Percentiles rank a stretch among this genome's conserved stretches.
Evolutionary conservation across 2,797 vertebrate species (phyloP).

Genomic region (Rhynchonycteris naso): DNA sequence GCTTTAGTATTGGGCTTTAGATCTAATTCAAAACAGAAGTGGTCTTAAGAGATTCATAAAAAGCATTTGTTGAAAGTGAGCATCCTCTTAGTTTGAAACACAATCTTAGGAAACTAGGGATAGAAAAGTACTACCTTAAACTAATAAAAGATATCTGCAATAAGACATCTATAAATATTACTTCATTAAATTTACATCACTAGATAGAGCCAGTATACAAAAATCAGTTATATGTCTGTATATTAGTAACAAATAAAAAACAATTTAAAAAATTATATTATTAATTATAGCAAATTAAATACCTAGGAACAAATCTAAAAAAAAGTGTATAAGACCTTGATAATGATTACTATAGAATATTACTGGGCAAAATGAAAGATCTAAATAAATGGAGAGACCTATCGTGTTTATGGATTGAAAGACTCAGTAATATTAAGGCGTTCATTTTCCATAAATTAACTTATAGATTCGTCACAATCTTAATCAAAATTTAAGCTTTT

Average conservation of each 20-base stretch:
- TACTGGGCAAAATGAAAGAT: constrained; percentile 8
- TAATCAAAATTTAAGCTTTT: neutral
- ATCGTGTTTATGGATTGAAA: neutral
- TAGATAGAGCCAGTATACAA: constrained; percentile 10
- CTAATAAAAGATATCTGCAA: neutral
- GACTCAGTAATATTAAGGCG: neutral
- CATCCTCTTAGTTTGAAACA: neutral
- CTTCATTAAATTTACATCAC: neutral
- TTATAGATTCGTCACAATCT: neutral
- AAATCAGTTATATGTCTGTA: neutral
- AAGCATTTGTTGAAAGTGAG: neutral
- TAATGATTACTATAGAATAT: constrained; percentile 11
- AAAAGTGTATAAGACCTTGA: neutral
- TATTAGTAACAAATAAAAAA: constrained; percentile 12
- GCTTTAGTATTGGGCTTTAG: neutral
- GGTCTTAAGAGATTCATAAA: neutral
- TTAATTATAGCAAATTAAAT: neutral
- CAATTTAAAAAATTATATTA: neutral
- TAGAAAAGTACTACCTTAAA: neutral
- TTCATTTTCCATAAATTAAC: constrained; percentile 5
- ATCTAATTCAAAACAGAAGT: neutral
- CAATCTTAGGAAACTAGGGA: constrained; percentile 13
- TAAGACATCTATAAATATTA: neutral
- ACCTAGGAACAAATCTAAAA: neutral
- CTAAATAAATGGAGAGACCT: neutral